Conservation (phyloP, 2,113 vertebrate genomes). For the Xenus cinereus region DNA sequence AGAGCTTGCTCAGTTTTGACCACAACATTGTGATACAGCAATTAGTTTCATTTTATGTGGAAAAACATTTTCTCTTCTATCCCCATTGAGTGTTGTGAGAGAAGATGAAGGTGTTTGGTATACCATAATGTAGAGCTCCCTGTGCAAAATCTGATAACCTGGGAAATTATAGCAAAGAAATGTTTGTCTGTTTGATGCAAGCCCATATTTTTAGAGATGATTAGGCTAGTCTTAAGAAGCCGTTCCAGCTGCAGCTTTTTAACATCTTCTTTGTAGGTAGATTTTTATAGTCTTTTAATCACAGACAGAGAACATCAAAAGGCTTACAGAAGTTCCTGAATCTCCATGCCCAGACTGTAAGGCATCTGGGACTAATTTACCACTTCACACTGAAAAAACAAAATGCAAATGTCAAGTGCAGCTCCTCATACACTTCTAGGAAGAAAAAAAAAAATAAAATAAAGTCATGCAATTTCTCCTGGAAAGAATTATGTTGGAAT, state of each 20-base stretch:
- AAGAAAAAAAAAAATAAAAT: background rate
- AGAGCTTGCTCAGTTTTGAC: background rate
- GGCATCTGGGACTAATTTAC: conserved; percentile 17
- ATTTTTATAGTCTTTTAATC: conserved; percentile 14
- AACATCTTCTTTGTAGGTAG: background rate
- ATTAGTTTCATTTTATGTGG: background rate
- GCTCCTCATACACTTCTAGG: background rate
- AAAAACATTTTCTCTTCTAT: background rate
- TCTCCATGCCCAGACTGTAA: background rate
- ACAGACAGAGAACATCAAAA: conserved; percentile 2
- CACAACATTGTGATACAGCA: background rate
- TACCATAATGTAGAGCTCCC: rapidly evolving
- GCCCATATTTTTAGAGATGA: background rate
- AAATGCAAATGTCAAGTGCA: background rate
- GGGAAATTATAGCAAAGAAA: background rate
- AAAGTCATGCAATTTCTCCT: background rate
- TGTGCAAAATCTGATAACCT: background rate
- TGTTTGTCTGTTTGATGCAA: background rate
- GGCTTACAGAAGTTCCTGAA: background rate
- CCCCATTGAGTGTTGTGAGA: background rate
- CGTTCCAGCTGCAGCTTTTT: background rate
- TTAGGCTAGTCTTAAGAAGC: background rate
- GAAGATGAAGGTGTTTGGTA: background rate
- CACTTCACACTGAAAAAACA: background rate
- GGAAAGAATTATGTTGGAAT: background rate